Percentiles rank a stretch among this genome's conserved stretches.
Evolutionary conservation across 2,888 invertebrate genomes (phyloP).

Genomic region (Catocala sponsa): DNA sequence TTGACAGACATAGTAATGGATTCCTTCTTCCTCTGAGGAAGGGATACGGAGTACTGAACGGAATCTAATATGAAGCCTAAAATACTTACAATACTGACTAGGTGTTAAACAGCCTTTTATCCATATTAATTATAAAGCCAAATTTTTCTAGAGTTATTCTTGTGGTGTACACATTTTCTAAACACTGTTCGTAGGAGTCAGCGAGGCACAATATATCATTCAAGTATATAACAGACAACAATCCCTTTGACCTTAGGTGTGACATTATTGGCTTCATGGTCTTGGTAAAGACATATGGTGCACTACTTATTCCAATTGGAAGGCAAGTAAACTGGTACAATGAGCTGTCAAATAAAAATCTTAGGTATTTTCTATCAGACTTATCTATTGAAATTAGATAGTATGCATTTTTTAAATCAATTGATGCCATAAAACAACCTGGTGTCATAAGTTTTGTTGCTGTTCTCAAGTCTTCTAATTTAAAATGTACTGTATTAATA

Average conservation of each 20-base stretch:
- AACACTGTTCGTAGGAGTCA: slow-evolving; percentile 9
- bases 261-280: slow-evolving; percentile 30
- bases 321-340: slow-evolving; percentile 27
- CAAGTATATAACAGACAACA: slow-evolving; percentile 32
- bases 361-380: slow-evolving; percentile 12
- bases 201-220: slow-evolving; percentile 27
- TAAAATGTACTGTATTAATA: slow-evolving; percentile 27
- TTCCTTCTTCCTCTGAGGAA: slow-evolving; percentile 33
- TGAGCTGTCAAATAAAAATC: slow-evolving; percentile 17
- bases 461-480: slow-evolving; percentile 36
- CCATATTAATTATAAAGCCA: slow-evolving; percentile 35
- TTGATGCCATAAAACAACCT: slow-evolving; percentile 22
- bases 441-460: slow-evolving; percentile 25
- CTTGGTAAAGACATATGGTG: slow-evolving; percentile 34
- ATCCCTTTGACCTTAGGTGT: slow-evolving; percentile 20
- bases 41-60: slow-evolving; percentile 8
- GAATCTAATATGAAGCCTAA: slow-evolving; percentile 36
- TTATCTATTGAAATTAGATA: slow-evolving; percentile 13
- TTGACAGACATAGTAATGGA: slow-evolving; percentile 7
- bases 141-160: slow-evolving; percentile 6
- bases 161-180: slow-evolving; percentile 2
- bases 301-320: slow-evolving; percentile 22
- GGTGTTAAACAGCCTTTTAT: slow-evolving; percentile 37
- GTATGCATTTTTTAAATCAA: slow-evolving; percentile 35
- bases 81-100: slow-evolving; percentile 25